Percentiles rank a stretch among this genome's conserved stretches.
Evolutionary conservation across 2,797 vertebrate genomes (phyloP).

Genomic region (Prionace glauca): DNA sequence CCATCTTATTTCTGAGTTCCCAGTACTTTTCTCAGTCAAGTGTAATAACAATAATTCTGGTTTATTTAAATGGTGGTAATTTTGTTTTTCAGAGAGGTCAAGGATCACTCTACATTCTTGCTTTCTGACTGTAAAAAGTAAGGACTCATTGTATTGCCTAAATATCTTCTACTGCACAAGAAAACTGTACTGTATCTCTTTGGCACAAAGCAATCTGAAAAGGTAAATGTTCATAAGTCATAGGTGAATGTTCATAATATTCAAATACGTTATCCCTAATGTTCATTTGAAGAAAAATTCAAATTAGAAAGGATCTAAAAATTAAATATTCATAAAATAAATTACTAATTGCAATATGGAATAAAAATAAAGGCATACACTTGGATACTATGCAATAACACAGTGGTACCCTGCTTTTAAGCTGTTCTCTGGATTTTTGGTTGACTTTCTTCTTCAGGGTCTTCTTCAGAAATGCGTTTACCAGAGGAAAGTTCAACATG

Average conservation of each 20-base stretch:
- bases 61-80: background rate
- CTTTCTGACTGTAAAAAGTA: background rate
- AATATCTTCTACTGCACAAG: background rate
- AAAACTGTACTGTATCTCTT: background rate
- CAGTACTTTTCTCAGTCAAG: background rate
- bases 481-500: slow-evolving; percentile 36
- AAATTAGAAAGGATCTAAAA: background rate
- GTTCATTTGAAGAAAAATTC: background rate
- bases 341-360: background rate
- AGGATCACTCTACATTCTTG: background rate
- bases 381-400: background rate
- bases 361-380: slow-evolving; percentile 27
- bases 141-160: background rate
- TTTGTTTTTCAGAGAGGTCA: background rate
- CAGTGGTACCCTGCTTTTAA: slow-evolving; percentile 40
- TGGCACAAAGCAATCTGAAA: background rate
- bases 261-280: background rate
- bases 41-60: background rate
- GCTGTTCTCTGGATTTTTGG: slow-evolving; percentile 44
- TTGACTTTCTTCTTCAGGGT: slow-evolving; percentile 36
- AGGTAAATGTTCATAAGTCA: background rate
- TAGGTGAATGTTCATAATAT: background rate
- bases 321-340: slow-evolving; percentile 19
- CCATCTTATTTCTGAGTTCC: background rate
- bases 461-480: slow-evolving; percentile 43